Evolutionary conservation across 1,140 invertebrate genomes (phyloP), one percentile per base, ranked within the genome.

Genomic region (Laupala kohalensis): DNA sequence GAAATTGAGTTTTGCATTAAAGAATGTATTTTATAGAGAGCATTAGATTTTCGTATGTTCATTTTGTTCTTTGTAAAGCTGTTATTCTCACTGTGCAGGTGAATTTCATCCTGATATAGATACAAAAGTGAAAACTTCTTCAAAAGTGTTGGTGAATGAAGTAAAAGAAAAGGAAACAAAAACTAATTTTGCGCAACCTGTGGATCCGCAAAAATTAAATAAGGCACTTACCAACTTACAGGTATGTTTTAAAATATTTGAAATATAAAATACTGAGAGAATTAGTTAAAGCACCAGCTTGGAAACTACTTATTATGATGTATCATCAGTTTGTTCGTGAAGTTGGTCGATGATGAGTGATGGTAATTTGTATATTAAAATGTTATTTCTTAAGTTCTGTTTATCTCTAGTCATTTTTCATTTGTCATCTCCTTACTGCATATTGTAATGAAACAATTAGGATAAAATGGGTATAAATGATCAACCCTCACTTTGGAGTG

Each of bases 171-270:
- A 53, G 37, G 37, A 19, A 5, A 37, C 6, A 28, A 53, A 65
- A 3, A 30, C 19, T 15, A 81, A 82, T 67, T 81, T 79, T 25
- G 76, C 80, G 24, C 77, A 75, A 25, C 78, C 79, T 0, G 71
- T 84, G 2, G 83, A 84, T 72, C 81, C 80, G 9, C 78, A 74
- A 28, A 84, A 84, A 75, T 72, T 84, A 6, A 82, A 74, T 64
- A 84, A 84, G 76, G 83, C 82, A 62, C 73, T 84, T 9, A 78
- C 80, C 6, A 84, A 84, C 69, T 77, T 80, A n/a, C 81, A 84
- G 77, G 82, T 83, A 74, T 71, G 67, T 73, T 62, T 25, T 65
- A 67, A 71, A 69, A 68, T 53, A 4, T 53, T 13, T 53, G n/a
- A n/a, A n/a, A n/a, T n/a, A n/a, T n/a, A n/a, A n/a, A n/a, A n/a